phyloP scores from a whole-genome alignment of 2,113 vertebrate species.

The Equus przewalskii region DNA sequence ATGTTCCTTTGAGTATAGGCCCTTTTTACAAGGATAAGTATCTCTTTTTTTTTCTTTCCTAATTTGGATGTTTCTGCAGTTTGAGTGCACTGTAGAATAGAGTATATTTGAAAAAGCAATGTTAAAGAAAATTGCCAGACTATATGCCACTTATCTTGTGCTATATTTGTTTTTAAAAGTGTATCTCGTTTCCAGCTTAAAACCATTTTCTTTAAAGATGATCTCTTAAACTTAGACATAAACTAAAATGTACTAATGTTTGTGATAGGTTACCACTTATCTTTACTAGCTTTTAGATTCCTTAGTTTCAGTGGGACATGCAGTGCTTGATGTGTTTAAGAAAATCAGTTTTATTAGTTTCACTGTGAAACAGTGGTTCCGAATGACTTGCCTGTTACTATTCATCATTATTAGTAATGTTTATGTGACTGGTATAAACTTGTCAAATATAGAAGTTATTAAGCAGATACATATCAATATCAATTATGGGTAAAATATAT shows the following conservation, averaged over 20 bases:
- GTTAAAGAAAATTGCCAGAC: constrained; percentile 79
- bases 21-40: constrained; percentile 62
- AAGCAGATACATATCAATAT: neutral
- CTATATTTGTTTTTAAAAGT: constrained; percentile 84
- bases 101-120: constrained; percentile 70
- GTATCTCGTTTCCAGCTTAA: constrained; percentile 84
- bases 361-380: neutral
- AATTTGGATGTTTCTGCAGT: constrained; percentile 81
- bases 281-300: neutral
- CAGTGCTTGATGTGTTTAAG: constrained; percentile 49
- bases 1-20: constrained; percentile 86
- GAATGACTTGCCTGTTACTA: constrained; percentile 19
- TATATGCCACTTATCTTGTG: constrained; percentile 78
- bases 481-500: constrained; percentile 19
- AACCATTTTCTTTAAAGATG: constrained; percentile 82
- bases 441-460: constrained; percentile 19
- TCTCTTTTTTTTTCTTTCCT: constrained; percentile 27
- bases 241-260: constrained; percentile 73
- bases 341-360: constrained; percentile 65
- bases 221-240: constrained; percentile 75
- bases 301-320: constrained; percentile 56
- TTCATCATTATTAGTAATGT: neutral
- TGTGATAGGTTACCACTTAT: constrained; percentile 74
- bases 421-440: neutral
- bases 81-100: constrained; percentile 43